Base-by-base conservation (phyloP, 2,113 vertebrate species). In the Seriola quinqueradiata region DNA sequence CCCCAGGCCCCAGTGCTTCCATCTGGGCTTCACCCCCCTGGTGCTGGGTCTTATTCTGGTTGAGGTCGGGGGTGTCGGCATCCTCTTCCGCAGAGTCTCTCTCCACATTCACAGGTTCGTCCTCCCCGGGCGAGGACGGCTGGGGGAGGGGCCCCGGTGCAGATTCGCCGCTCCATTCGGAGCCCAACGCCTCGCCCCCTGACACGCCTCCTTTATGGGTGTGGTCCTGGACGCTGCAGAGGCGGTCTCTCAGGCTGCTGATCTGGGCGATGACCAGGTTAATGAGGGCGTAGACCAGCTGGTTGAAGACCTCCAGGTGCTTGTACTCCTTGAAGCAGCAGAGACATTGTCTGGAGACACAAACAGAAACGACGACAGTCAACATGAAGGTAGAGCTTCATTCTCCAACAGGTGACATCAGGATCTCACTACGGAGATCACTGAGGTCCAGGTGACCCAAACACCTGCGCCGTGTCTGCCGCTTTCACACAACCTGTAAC, bases 261-360 rank as follows among this genome's bases (percentile, higher is more conserved):
- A 99, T 97, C 95, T 99, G 98, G 75, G 95, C 95, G 89, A 99
- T 97, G 85, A 99, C 98, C 96, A 99, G 96, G 94, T 99, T 99
- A 93, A 99, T 99, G 95, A 99, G 98, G 76, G 97, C 97, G 84
- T 98, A 99, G 32, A 99, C 97, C 95, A 99, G 96, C 97, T 99
- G 98, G 93, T 98, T 99, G 93, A 99, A 99, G 91, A 99, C 97
- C 93, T 99, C 98, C 95, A 99, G 95, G 94, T 99, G 98, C 91
- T 99, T 99, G 95, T 99, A 99, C 93, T 99, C 98, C 95, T 99
- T 99, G 96, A 99, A 99, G 96, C 98, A 99, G 96, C 98, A 99
- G 42, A 99, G 96, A 96, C 98, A 99, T 92, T 99, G 98, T 90
- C 98, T 99, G 91, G 2, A 93, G 88, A 89, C 70, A 94, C 87